Evolutionary conservation across 2,113 vertebrate species (phyloP).

Genomic region (Vulpes ferrilata): DNA sequence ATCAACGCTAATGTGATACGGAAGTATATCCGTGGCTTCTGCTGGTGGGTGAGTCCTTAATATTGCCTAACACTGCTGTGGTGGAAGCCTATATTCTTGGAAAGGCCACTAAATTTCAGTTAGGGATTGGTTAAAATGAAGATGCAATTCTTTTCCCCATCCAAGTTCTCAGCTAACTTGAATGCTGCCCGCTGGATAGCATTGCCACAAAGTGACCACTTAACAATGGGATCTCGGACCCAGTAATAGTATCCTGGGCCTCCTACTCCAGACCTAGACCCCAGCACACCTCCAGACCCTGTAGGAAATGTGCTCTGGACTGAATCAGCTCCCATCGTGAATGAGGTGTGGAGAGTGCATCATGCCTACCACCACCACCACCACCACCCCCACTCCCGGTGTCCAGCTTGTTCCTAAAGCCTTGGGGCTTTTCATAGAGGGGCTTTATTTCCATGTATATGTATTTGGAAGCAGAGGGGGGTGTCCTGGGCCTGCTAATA

Average conservation of each 20-base stretch:
- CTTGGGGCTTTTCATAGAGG: neutral
- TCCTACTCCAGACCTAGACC: neutral
- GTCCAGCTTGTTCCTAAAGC: neutral
- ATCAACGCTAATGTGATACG: neutral
- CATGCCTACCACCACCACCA: fast-evolving
- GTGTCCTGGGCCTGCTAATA: neutral
- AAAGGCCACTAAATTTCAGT: neutral
- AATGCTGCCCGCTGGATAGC: neutral
- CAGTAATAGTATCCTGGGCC: no score
- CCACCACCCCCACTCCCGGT: neutral
- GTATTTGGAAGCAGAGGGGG: neutral
- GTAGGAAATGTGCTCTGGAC: neutral
- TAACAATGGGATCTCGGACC: neutral
- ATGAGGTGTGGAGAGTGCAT: no score
- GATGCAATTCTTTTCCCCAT: neutral
- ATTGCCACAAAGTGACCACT: neutral
- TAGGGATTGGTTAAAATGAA: neutral
- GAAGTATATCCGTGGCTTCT: neutral
- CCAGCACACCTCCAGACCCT: neutral
- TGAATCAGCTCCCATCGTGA: neutral
- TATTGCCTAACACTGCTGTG: neutral
- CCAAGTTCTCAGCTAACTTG: neutral
- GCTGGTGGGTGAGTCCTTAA: neutral
- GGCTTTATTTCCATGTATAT: neutral
- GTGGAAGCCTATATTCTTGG: neutral